Evolutionary conservation across 1,140 invertebrate genomes (phyloP).

Genomic region (Stegodyphus dumicola): DNA sequence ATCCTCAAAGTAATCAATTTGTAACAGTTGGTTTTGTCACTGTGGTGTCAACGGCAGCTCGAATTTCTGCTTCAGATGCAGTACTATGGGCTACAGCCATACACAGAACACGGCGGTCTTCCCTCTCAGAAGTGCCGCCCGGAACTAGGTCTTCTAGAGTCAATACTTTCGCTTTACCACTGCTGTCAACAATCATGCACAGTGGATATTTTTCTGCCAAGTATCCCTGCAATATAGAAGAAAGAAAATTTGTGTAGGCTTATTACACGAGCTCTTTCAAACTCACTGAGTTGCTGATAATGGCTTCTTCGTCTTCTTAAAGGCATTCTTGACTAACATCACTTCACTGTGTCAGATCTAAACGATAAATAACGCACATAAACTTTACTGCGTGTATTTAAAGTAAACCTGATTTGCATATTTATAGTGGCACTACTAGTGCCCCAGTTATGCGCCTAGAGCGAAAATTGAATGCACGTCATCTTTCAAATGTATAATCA

Average conservation of each 20-base stretch:
- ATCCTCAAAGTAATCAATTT: conserved; percentile 8
- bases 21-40: background rate
- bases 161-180: background rate
- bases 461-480: too few species aligned
- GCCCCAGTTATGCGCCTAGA: background rate
- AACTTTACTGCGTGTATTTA: background rate
- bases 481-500: too few species aligned
- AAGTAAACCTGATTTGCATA: background rate
- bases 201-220: too few species aligned
- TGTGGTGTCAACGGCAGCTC: background rate
- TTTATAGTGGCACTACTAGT: background rate
- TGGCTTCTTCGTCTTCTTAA: background rate
- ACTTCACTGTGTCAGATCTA: background rate
- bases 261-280: too few species aligned
- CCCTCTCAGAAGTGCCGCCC: background rate
- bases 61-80: background rate
- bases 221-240: too few species aligned
- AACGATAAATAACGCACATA: background rate
- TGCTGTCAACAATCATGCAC: background rate
- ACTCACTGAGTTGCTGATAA: too few species aligned
- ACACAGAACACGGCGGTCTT: too few species aligned
- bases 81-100: background rate
- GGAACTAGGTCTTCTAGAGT: background rate
- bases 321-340: background rate
- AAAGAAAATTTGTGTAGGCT: too few species aligned